Base-by-base conservation (phyloP, 2,888 invertebrate genomes). In the Cremastinae sp. region DNA sequence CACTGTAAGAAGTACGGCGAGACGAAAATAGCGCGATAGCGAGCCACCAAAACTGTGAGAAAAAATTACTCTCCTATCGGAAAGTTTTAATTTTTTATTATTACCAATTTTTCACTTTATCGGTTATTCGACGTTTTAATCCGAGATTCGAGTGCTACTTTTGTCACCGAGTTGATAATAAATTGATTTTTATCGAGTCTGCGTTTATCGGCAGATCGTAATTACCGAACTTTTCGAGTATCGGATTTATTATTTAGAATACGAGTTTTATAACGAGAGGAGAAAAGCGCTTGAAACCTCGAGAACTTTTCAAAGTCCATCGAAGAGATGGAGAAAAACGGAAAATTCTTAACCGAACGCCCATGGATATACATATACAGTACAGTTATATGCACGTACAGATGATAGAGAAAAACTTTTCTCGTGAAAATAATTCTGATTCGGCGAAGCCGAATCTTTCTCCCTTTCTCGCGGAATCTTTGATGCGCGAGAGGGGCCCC, bases 371-470 rank as follows among this genome's bases (percentile, higher is more conserved):
- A n/a, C n/a, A n/a, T n/a, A n/a, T n/a, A n/a, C 12, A 12, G 28
- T 14, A 36, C 2, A 3, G 28, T 28, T 28, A 28, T 28, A 28
- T 28, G n/a, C n/a, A n/a, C n/a, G n/a, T n/a, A 59, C n/a, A 34
- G 20, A 47, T 41, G 49, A 43, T 12, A 34, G 14, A 16, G 22
- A 7, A 10, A 64, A 74, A 74, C 65, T 64, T 74, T 69, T 58
- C 51, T 41, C 58, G 20, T 54, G 47, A 64, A 74, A 74, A 69
- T 74, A 34, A 69, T 74, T 74, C 62, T 58, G 45, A 47, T 73
- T 54, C 53, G 47, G 36, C 45, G 59, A 73, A 66, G 45, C 47
- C 66, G 18, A 53, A 73, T 66, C 43, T 62, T n/a, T 34, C 38
- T 20, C 53, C 34, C 36, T n/a, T 16, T 53, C 49, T 28, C 62